Evolutionary conservation across 2,888 invertebrate species (phyloP), one percentile per base, ranked within the genome.

Genomic region (Ypsolopha scabrella): DNA sequence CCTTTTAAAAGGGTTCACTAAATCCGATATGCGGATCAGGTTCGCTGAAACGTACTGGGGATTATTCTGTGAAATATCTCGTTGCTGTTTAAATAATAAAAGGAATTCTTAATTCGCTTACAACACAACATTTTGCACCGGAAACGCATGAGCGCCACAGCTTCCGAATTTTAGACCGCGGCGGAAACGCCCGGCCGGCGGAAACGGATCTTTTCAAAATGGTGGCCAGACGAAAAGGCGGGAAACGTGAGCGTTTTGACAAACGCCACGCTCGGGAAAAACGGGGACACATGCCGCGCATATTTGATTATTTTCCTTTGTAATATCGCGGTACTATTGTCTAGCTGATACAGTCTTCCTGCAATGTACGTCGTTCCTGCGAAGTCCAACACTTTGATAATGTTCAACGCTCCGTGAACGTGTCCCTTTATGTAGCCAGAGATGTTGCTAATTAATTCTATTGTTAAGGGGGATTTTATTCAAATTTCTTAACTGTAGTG

Each of bases 221-320:
- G 85, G 85, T 83, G 71, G 76, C 65, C 67, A 65, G 58, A 70
- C 78, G 82, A 83, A 82, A 76, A 67, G 63, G 68, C 68, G 70
- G 70, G 75, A 75, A 79, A 83, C 86, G 86, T 85, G 86, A 80
- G 70, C 75, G 80, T 78, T 82, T 80, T 86, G 82, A 83, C 80
- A 82, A 82, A 79, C 75, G 72, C 68, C 67, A 64, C 61, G 64
- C 62, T 64, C 70, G 75, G 74, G 71, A 75, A 67, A 78, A 79
- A 66, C 68, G 67, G 63, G 61, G 65, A 70, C 72, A 72, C 75
- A 74, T 69, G 74, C 68, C 71, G 68, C 65, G 69, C 67, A 76
- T 72, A 68, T 64, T 68, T 65, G 68, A 71, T 70, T 60, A 57
- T 58, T 58, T 55, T 64, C 66, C 67, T 67, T 66, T 64, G 64